Evolutionary conservation across 1,140 invertebrate species (phyloP).

Genomic region (Penaeus indicus): DNA sequence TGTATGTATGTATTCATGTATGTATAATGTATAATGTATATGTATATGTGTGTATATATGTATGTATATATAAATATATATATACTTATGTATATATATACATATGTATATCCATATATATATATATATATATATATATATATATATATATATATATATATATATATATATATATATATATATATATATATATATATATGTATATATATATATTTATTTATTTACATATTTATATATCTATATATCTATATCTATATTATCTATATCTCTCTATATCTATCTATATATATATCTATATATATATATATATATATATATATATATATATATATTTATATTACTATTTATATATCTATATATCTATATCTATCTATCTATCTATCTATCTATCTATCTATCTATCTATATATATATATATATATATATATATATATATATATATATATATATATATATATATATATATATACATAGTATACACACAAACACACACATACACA

Average conservation of each 20-base stretch:
- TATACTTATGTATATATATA: constrained; percentile 16
- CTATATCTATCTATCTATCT: background rate
- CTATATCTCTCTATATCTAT: constrained; percentile 8
- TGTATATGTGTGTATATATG: constrained; percentile 17
- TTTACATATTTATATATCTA: constrained; percentile 17
- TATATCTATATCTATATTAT: constrained; percentile 17
- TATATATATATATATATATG: constrained; percentile 43
- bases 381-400: background rate
- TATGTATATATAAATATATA: constrained; percentile 17
- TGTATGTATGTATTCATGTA: constrained; percentile 6
- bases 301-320: constrained; percentile 43
- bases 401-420: background rate
- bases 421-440: background rate
- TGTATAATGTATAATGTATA: constrained; percentile 24
- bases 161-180: constrained; percentile 44
- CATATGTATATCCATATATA: background rate
- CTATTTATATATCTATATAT: background rate
- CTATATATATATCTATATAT: constrained; percentile 43
- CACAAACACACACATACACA: background rate
- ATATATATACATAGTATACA: constrained; percentile 1
- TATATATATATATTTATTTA: constrained; percentile 2
- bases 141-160: constrained; percentile 44
- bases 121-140: constrained; percentile 35
- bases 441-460: background rate
- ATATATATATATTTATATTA: background rate